Conservation (phyloP, 2,797 vertebrate species). For the Neosilurus hyrtlii region DNA sequence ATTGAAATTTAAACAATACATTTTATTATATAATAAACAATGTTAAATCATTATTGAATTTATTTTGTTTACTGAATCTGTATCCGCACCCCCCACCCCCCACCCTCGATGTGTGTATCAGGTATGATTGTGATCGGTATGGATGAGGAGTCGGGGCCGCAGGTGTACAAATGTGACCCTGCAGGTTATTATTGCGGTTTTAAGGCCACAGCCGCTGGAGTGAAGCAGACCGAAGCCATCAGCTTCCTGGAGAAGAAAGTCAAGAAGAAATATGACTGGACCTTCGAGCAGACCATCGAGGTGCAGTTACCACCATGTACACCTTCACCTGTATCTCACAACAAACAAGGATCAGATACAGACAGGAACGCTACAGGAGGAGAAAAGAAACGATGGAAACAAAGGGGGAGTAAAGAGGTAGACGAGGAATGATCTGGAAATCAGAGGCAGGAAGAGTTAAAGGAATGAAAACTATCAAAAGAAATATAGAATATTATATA, state of each 20-base stretch:
- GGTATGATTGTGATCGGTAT: constrained; percentile 97
- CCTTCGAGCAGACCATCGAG: constrained; percentile 95
- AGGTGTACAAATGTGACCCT: constrained; percentile 98
- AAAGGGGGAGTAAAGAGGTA: not conserved
- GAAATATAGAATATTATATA: no score
- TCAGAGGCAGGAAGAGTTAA: not conserved
- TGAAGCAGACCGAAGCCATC: constrained; percentile 97
- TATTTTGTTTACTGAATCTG: no score
- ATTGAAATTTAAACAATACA: no score
- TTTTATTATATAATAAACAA: no score
- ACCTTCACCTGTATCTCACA: not conserved
- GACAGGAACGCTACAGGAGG: not conserved
- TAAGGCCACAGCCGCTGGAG: constrained; percentile 95
- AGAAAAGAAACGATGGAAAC: not conserved
- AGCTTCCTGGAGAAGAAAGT: constrained; percentile 99
- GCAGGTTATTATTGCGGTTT: constrained; percentile 99
- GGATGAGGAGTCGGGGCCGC: constrained; percentile 89
- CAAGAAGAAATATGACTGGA: constrained; percentile 99
- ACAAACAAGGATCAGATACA: not conserved
- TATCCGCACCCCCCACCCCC: no score
- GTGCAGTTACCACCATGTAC: constrained; percentile 61
- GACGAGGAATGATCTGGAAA: not conserved
- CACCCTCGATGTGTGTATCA: constrained; percentile 61
- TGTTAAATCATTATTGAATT: no score
- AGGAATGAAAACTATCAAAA: not conserved